Percentiles rank a stretch among this genome's conserved stretches.
These are phyloP conservation scores for Lymantria monacha DNA, from an alignment of 2,888 invertebrate genomes.

Conservation along the genomic window DNA sequence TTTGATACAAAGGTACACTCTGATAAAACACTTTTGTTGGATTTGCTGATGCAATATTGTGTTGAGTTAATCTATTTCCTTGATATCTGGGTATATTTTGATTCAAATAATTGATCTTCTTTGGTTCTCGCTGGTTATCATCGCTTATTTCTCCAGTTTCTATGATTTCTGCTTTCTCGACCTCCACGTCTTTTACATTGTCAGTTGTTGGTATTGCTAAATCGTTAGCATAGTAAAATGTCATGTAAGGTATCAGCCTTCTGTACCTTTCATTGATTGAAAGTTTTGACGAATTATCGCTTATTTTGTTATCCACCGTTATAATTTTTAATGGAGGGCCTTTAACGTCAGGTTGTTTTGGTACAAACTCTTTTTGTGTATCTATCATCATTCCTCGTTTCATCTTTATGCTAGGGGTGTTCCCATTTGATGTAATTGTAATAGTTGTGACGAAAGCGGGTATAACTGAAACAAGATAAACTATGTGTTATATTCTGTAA, in stretches of 20 bases:
- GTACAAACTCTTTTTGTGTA: slow-evolving; percentile 54
- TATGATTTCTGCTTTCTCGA: slow-evolving; percentile 69
- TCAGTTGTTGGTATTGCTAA: slow-evolving; percentile 68
- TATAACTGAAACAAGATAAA: slow-evolving; percentile 66
- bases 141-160: slow-evolving; percentile 50
- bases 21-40: slow-evolving; percentile 70
- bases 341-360: slow-evolving; percentile 42
- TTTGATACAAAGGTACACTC: slow-evolving; percentile 51
- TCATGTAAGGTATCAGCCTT: slow-evolving; percentile 91
- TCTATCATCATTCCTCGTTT: slow-evolving; percentile 62
- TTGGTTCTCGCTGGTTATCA: slow-evolving; percentile 51
- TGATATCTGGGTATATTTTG: slow-evolving; percentile 73
- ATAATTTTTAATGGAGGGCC: slow-evolving; percentile 35
- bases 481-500: slow-evolving; percentile 1
- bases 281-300: slow-evolving; percentile 58
- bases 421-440: slow-evolving; percentile 75
- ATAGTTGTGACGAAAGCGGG: slow-evolving; percentile 59
- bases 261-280: slow-evolving; percentile 86
- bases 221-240: slow-evolving; percentile 88
- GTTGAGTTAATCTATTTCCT: slow-evolving; percentile 71
- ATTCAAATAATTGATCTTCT: slow-evolving; percentile 58
- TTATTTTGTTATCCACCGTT: slow-evolving; percentile 41
- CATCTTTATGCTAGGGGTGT: slow-evolving; percentile 75
- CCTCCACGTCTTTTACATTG: slow-evolving; percentile 55
- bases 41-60: slow-evolving; percentile 73